phyloP scores from a whole-genome alignment of 2,113 vertebrate species.

The Strix aluco region DNA sequence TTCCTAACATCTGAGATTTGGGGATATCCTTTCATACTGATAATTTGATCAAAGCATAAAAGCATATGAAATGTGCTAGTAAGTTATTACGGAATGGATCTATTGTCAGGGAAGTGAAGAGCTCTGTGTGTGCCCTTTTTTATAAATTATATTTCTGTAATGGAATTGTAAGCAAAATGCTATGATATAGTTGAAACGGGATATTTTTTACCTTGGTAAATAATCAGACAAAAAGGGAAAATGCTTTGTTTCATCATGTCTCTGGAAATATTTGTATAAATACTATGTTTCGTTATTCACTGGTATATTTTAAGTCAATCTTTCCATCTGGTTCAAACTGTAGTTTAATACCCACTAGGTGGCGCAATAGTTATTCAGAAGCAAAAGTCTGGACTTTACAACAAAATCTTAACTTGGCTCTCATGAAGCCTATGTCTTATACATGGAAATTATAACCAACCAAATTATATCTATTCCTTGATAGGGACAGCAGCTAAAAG shows the following conservation, averaged over 20 bases:
- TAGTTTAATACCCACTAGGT: conserved; percentile 47
- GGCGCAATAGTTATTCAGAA: conserved; percentile 38
- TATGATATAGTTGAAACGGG: not conserved
- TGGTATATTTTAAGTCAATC: not conserved
- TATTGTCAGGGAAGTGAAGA: not conserved
- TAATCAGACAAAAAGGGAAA: not conserved
- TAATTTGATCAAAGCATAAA: not conserved
- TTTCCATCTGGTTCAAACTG: not conserved
- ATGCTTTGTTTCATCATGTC: not conserved
- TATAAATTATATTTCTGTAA: not conserved
- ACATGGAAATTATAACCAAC: not conserved
- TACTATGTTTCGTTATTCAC: not conserved
- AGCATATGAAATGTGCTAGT: not conserved
- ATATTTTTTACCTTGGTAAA: not conserved
- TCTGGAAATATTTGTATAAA: not conserved
- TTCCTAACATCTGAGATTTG: not conserved
- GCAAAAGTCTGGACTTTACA: not conserved
- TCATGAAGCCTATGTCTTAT: not conserved
- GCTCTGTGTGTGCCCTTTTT: not conserved
- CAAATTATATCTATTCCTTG: not conserved
- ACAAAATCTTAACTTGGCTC: not conserved
- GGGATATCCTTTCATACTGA: not conserved
- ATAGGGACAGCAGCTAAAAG: not conserved
- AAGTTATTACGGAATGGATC: not conserved
- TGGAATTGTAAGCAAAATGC: not conserved